phyloP scores from a whole-genome alignment of 1,140 invertebrate genomes.

The Centruroides sculpturatus region DNA sequence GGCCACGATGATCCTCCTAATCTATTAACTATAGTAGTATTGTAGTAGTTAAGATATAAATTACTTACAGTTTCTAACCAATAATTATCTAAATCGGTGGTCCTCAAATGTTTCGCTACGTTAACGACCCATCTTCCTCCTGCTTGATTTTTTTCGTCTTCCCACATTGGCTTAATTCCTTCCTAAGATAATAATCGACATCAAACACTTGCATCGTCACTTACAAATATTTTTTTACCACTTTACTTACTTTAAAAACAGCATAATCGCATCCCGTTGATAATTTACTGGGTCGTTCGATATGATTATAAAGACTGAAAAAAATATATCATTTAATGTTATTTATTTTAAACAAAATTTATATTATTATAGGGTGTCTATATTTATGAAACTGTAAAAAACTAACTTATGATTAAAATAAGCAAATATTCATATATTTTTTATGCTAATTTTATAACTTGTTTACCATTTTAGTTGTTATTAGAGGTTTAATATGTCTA shows the following conservation, averaged over 20 bases:
- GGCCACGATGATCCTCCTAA: no score
- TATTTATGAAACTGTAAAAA: no score
- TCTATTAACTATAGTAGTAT: no score
- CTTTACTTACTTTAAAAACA: constrained; percentile 54
- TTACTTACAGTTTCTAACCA: constrained; percentile 69
- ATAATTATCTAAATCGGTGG: constrained; percentile 68
- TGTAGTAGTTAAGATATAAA: no score
- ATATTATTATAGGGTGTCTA: no score
- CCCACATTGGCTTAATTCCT: constrained; percentile 96
- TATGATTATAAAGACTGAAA: constrained; percentile 68
- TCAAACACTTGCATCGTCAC: neutral
- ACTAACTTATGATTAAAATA: no score
- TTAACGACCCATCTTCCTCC: constrained; percentile 92
- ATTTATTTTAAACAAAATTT: no score
- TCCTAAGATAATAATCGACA: constrained; percentile 25
- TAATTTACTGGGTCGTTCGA: constrained; percentile 80
- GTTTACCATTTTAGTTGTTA: no score
- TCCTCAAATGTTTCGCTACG: constrained; percentile 66
- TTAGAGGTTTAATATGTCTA: no score
- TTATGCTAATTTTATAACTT: no score
- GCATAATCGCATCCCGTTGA: constrained; percentile 85
- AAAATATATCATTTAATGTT: neutral
- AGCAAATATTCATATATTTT: no score
- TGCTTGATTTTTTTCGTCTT: constrained; percentile 75
- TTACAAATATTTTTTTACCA: neutral